Evolutionary conservation across 2,113 vertebrate genomes (phyloP).

Genomic region (Eulemur rufifrons): DNA sequence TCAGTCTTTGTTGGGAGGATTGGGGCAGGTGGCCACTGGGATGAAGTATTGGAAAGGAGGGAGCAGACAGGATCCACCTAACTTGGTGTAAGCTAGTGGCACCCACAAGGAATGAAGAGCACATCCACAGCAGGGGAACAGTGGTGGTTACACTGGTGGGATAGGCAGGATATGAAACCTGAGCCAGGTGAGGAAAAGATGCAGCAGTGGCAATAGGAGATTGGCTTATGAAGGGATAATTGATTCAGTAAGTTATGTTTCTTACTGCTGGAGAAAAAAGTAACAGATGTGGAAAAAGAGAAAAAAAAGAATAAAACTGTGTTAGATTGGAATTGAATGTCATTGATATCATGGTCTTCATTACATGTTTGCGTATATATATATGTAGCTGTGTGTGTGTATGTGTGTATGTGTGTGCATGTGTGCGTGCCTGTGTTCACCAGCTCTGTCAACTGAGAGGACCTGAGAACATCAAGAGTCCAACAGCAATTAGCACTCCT

Average conservation of each 20-base stretch:
- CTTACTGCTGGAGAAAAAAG: not conserved
- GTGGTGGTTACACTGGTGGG: not conserved
- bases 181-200: not conserved
- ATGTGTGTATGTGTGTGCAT: not conserved
- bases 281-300: not conserved
- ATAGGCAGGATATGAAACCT: not conserved
- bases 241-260: not conserved
- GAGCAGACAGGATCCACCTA: accelerated
- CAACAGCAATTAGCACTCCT: not conserved
- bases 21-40: not conserved
- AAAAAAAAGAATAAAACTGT: not conserved
- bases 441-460: not conserved
- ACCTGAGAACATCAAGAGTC: not conserved
- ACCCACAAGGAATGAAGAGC: not conserved
- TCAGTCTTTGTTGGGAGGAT: not conserved
- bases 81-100: not conserved
- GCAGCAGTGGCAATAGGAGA: accelerated
- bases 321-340: not conserved
- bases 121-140: accelerated
- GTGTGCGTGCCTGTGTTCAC: not conserved
- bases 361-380: not conserved
- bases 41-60: not conserved
- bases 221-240: not conserved
- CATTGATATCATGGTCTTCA: not conserved
- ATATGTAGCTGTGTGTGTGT: not conserved